Percentiles rank a stretch among this genome's conserved stretches.
These are phyloP conservation scores for Fistularia commersonii DNA, from an alignment of 2,797 vertebrate genomes.

Conservation along the genomic window DNA sequence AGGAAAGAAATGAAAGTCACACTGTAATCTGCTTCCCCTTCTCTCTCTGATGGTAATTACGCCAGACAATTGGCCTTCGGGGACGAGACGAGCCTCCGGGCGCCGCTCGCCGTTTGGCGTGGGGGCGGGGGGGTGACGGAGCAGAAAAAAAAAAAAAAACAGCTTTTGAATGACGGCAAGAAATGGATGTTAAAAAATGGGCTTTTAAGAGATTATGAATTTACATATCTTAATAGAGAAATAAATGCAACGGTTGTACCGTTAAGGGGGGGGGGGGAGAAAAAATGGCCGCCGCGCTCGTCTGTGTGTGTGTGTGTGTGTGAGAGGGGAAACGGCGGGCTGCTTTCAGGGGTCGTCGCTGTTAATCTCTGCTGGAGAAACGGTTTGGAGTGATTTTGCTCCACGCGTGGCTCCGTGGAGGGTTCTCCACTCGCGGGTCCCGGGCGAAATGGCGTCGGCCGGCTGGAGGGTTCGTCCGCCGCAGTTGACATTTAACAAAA, in stretches of 20 bases:
- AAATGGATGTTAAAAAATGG: slow-evolving; percentile 62
- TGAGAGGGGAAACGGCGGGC: no score
- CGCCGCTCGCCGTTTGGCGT: slow-evolving; percentile 67
- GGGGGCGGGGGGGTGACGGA: slow-evolving; percentile 18
- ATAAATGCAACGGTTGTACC: slow-evolving; percentile 51
- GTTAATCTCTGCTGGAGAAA: no score
- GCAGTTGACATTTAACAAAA: no score
- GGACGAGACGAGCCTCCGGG: slow-evolving; percentile 82
- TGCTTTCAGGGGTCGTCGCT: no score
- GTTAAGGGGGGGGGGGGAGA: no score
- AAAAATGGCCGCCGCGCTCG: no score
- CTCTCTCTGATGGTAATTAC: slow-evolving; percentile 88
- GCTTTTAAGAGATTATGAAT: slow-evolving; percentile 69
- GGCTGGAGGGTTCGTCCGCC: no score
- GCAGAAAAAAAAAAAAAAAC: slow-evolving; percentile 12
- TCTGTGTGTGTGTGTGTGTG: no score
- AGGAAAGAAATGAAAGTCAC: slow-evolving; percentile 4
- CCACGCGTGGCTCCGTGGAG: no score
- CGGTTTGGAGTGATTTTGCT: no score
- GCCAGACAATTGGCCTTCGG: slow-evolving; percentile 88
- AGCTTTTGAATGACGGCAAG: slow-evolving; percentile 60
- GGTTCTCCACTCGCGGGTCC: no score
- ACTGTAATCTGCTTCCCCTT: slow-evolving; percentile 58
- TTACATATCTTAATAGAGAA: slow-evolving; percentile 74
- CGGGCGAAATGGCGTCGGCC: no score